phyloP scores from a whole-genome alignment of 1,140 invertebrate species.

The Drosophila arizonae region DNA sequence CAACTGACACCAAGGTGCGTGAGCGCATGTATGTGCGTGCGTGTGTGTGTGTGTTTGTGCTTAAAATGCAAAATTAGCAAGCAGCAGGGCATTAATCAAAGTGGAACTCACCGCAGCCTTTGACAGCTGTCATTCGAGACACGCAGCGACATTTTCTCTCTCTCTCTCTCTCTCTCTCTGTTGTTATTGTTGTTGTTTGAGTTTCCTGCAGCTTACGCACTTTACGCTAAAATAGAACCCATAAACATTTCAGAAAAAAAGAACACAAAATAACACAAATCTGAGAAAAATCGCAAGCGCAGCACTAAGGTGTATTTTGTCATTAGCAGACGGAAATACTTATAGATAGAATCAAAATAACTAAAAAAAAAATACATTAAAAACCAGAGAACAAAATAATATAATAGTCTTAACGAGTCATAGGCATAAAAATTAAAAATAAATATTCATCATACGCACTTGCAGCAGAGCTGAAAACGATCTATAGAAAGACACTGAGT shows the following conservation, averaged over 20 bases:
- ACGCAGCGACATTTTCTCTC: constrained; percentile 57
- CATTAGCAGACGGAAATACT: constrained; percentile 67
- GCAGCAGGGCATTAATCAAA: constrained; percentile 68
- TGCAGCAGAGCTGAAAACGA: constrained; percentile 13
- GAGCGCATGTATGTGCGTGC: constrained; percentile 7
- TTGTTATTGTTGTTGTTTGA: not conserved
- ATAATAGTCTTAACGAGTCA: constrained; percentile 31
- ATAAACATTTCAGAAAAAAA: constrained; percentile 38
- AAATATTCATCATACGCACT: constrained; percentile 58
- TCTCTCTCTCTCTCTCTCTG: constrained; percentile 2
- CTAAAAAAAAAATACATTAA: constrained; percentile 13
- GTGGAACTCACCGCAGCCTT: constrained; percentile 50
- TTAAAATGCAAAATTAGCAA: constrained; percentile 65
- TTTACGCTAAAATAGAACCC: constrained; percentile 60
- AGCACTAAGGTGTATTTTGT: constrained; percentile 34
- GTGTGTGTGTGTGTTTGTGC: constrained; percentile 15
- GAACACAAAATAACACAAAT: not conserved
- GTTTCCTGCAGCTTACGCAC: constrained; percentile 72
- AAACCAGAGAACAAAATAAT: constrained; percentile 20
- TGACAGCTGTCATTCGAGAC: constrained; percentile 73
- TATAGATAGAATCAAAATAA: constrained; percentile 18
- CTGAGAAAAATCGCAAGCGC: constrained; percentile 25
- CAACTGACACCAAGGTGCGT: constrained; percentile 31
- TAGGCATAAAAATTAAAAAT: constrained; percentile 38
- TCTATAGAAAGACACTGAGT: not conserved